These are phyloP conservation scores for Gastrophryne carolinensis DNA, from an alignment of 2,797 vertebrate species.

Conservation along the genomic window DNA sequence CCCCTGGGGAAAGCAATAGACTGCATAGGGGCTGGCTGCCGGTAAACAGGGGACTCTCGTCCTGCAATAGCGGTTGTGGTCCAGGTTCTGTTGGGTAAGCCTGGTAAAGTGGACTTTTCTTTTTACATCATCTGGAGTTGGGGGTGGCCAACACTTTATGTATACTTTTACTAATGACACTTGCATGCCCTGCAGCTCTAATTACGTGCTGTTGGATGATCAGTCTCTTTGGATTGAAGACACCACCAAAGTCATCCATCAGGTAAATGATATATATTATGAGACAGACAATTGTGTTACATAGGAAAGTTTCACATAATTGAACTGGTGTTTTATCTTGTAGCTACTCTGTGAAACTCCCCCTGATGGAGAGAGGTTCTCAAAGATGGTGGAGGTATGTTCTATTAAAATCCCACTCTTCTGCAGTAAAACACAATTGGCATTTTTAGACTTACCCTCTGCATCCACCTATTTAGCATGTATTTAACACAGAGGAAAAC, in stretches of 20 bases:
- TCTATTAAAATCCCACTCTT: background rate
- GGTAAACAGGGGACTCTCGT: no score
- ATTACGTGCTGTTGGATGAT: conserved; percentile 89
- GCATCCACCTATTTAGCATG: conserved; percentile 75
- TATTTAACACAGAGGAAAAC: conserved; percentile 96
- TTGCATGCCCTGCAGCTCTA: no score
- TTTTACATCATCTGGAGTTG: no score
- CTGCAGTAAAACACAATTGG: background rate
- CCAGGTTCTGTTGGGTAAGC: no score
- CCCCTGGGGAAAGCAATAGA: no score
- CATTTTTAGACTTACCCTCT: background rate
- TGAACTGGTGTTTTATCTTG: background rate
- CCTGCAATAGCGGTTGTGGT: no score
- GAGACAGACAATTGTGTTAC: background rate
- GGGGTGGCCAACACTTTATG: no score
- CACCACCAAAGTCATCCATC: conserved; percentile 93
- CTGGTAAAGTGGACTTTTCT: no score
- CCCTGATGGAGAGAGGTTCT: conserved; percentile 91
- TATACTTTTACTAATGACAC: no score
- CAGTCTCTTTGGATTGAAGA: conserved; percentile 96
- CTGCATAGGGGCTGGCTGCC: no score
- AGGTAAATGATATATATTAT: conserved; percentile 86
- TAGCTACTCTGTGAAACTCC: conserved; percentile 94
- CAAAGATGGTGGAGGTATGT: conserved; percentile 91
- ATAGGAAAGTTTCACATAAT: background rate